A percentile compares a stretch with the other conserved stretches of the same genome.
These are phyloP conservation scores for Caerostris darwini DNA, from an alignment of 1,140 invertebrate species.

Conservation along the genomic window DNA sequence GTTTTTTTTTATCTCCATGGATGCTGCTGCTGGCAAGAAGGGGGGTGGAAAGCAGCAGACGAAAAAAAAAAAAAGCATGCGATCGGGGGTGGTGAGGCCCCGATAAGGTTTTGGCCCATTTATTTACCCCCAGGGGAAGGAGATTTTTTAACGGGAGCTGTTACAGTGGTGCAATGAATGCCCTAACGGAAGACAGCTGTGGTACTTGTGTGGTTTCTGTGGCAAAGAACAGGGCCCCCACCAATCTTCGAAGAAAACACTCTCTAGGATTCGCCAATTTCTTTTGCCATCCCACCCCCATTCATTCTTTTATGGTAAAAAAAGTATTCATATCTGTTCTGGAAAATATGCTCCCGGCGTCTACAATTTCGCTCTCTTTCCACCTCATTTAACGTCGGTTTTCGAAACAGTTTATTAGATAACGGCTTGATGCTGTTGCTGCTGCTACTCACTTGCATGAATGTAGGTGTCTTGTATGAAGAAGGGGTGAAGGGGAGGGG, in stretches of 20 bases:
- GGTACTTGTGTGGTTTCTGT: conserved; percentile 55
- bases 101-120: conserved; percentile 77
- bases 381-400: conserved; percentile 73
- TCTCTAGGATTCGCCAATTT: conserved; percentile 53
- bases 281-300: background rate
- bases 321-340: conserved; percentile 74
- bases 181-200: conserved; percentile 75
- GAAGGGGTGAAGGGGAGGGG: background rate
- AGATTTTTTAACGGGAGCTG: conserved; percentile 64
- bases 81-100: conserved; percentile 75
- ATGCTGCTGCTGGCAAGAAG: background rate
- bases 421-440: conserved; percentile 18
- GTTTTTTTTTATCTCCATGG: conserved; percentile 24
- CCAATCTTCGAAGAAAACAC: conserved; percentile 65
- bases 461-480: conserved; percentile 58
- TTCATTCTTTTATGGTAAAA: conserved; percentile 69
- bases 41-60: background rate
- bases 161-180: conserved; percentile 69
- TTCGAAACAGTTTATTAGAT: conserved; percentile 77
- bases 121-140: conserved; percentile 72
- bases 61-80: background rate
- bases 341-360: conserved; percentile 73
- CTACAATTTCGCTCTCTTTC: conserved; percentile 75
- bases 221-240: conserved; percentile 4
- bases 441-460: conserved; percentile 45